These are phyloP conservation scores for Onychostruthus taczanowskii DNA, from an alignment of 2,113 vertebrate genomes.

Conservation along the genomic window DNA sequence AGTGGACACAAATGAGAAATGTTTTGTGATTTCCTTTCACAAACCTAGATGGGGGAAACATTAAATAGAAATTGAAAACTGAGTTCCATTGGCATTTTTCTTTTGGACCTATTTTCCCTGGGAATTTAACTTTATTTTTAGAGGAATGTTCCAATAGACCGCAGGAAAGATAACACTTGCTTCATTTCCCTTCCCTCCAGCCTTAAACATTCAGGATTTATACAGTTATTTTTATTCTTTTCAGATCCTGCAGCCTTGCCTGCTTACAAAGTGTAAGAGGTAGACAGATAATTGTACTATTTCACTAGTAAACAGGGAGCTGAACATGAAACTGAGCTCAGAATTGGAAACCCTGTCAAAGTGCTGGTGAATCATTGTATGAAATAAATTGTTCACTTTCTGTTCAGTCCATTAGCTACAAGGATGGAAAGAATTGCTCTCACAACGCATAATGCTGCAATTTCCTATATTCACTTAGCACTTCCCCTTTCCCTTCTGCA, in stretches of 20 bases:
- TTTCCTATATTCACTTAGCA: slow-evolving; percentile 74
- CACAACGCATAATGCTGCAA: slow-evolving; percentile 71
- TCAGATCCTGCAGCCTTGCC: slow-evolving; percentile 41
- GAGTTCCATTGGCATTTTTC: neutral
- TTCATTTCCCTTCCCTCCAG: slow-evolving; percentile 39
- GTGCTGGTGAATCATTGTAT: slow-evolving; percentile 74
- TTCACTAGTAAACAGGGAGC: slow-evolving; percentile 72
- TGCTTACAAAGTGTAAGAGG: slow-evolving; percentile 59
- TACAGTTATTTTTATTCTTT: slow-evolving; percentile 55
- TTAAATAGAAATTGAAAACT: slow-evolving; percentile 27
- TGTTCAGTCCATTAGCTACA: slow-evolving; percentile 76
- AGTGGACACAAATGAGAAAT: slow-evolving; percentile 34
- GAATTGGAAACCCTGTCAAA: slow-evolving; percentile 73
- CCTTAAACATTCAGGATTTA: slow-evolving; percentile 57
- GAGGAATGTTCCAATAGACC: slow-evolving; percentile 5
- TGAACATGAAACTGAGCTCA: slow-evolving; percentile 63
- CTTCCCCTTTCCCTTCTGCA: slow-evolving; percentile 60
- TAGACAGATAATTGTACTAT: slow-evolving; percentile 73
- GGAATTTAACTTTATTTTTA: slow-evolving; percentile 49
- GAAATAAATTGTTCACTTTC: slow-evolving; percentile 79
- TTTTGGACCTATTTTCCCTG: slow-evolving; percentile 11
- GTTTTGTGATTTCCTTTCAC: slow-evolving; percentile 36
- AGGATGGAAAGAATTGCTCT: slow-evolving; percentile 74
- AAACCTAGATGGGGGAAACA: slow-evolving; percentile 10
- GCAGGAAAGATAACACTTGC: neutral